phyloP scores from a whole-genome alignment of 2,113 vertebrate species.

The Sinosuthora webbiana region DNA sequence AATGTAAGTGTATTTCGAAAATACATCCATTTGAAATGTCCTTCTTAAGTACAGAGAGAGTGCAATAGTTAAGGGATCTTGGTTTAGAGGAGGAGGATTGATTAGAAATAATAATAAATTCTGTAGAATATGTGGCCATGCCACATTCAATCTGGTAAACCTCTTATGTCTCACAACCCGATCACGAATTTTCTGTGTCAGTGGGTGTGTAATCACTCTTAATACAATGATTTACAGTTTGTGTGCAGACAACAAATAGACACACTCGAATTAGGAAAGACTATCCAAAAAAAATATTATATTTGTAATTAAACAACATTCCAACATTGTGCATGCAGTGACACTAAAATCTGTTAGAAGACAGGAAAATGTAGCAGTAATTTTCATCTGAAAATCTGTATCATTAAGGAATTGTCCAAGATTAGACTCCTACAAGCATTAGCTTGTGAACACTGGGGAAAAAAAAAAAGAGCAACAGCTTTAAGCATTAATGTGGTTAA shows the following conservation, averaged over 20 bases:
- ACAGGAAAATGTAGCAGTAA: constrained; percentile 29
- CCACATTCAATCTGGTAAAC: constrained; percentile 61
- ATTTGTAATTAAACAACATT: constrained; percentile 44
- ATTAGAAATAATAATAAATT: constrained; percentile 60
- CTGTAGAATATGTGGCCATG: constrained; percentile 30
- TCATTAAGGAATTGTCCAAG: constrained; percentile 71
- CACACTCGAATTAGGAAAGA: constrained; percentile 18
- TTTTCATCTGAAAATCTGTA: constrained; percentile 67
- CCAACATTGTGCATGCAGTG: not conserved
- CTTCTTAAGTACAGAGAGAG: not conserved
- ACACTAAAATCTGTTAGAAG: constrained; percentile 20
- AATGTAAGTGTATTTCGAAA: not conserved
- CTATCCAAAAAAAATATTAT: not conserved
- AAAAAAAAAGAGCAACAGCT: constrained; percentile 67
- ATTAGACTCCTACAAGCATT: constrained; percentile 64
- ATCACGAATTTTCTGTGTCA: constrained; percentile 62
- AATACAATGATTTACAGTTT: constrained; percentile 57
- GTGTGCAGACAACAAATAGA: constrained; percentile 36
- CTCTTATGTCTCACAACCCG: constrained; percentile 61
- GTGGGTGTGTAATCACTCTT: constrained; percentile 60
- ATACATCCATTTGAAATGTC: not conserved
- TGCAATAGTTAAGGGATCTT: constrained; percentile 33
- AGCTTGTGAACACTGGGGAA: constrained; percentile 41
- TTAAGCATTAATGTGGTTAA: constrained; percentile 75
- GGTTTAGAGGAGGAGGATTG: constrained; percentile 43